Evolutionary conservation across 2,888 invertebrate species (phyloP).

Genomic region (Melipona bicolor): DNA sequence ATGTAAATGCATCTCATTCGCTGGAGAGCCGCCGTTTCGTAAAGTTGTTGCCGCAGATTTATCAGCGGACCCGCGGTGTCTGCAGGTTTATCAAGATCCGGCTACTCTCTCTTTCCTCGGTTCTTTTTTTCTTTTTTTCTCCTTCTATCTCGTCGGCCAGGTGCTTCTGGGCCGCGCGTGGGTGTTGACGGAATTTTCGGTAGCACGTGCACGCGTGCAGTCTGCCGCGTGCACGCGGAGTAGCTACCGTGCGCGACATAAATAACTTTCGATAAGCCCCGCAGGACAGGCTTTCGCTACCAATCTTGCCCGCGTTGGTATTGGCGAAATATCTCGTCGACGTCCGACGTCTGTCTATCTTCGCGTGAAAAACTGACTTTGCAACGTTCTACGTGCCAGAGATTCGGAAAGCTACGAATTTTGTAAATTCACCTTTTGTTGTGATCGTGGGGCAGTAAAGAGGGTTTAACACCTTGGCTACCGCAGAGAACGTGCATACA

Average conservation of each 20-base stretch:
- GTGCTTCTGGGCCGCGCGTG: constrained; percentile 50
- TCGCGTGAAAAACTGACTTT: background rate
- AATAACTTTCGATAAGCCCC: constrained; percentile 76
- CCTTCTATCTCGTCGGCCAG: constrained; percentile 43
- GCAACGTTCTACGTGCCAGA: background rate
- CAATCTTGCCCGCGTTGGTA: constrained; percentile 65
- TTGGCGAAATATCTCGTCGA: constrained; percentile 49
- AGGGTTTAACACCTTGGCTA: too few relatives aligned
- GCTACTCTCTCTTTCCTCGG: constrained; percentile 42
- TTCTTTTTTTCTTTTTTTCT: background rate
- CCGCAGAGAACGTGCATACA: too few relatives aligned
- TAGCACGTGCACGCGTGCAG: constrained; percentile 56
- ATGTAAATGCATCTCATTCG: background rate
- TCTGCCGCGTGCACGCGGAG: constrained; percentile 53
- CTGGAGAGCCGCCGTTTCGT: background rate
- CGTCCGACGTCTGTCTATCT: constrained; percentile 6
- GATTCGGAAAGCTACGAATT: background rate
- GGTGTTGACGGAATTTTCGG: constrained; percentile 63
- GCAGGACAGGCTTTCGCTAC: constrained; percentile 70
- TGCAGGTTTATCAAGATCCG: constrained; percentile 67
- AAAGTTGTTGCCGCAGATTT: constrained; percentile 46
- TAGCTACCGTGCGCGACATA: constrained; percentile 71
- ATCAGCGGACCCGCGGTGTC: constrained; percentile 32
- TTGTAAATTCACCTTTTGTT: background rate
- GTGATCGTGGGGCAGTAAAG: too few relatives aligned